A percentile compares a stretch with the other conserved stretches of the same genome.
Evolutionary conservation across 2,113 vertebrate species (phyloP).

Genomic region (Etia nguti): DNA sequence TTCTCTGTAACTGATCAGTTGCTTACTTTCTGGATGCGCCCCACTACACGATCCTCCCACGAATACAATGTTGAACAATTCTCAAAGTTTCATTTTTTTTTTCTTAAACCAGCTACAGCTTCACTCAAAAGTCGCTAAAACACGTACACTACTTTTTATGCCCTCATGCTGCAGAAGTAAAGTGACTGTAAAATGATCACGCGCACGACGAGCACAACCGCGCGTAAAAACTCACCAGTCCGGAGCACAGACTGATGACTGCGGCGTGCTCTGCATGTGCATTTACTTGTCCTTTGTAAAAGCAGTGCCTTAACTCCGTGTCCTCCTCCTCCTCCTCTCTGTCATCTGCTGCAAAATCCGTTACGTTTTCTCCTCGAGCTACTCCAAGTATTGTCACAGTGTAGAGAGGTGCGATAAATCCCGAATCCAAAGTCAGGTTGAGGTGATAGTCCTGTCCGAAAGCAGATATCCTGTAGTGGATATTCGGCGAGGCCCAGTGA

Average conservation of each 20-base stretch:
- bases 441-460: conserved; percentile 91
- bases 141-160: not conserved
- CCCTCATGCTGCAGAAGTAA: not conserved
- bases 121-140: not conserved
- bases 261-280: conserved; percentile 84
- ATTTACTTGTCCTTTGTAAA: conserved; percentile 95
- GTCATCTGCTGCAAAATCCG: conserved; percentile 71
- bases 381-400: conserved; percentile 88
- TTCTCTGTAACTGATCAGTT: not conserved
- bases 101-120: not conserved
- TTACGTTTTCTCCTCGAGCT: conserved; percentile 73
- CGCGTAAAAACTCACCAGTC: conserved; percentile 87
- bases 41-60: not conserved
- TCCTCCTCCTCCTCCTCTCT: conserved; percentile 66
- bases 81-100: not conserved
- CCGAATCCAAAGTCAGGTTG: conserved; percentile 89
- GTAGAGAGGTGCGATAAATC: conserved; percentile 94
- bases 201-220: not conserved
- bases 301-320: conserved; percentile 90
- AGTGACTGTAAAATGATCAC: conserved; percentile 8
- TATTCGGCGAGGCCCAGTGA: conserved; percentile 78
- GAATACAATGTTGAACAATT: not conserved
- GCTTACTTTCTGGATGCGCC: not conserved
- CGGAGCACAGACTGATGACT: conserved; percentile 95
- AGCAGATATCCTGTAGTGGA: conserved; percentile 88